A percentile compares a stretch with the other conserved stretches of the same genome.
These are phyloP conservation scores for Planiliza haematocheilus DNA, from an alignment of 2,113 vertebrate species.

Conservation along the genomic window DNA sequence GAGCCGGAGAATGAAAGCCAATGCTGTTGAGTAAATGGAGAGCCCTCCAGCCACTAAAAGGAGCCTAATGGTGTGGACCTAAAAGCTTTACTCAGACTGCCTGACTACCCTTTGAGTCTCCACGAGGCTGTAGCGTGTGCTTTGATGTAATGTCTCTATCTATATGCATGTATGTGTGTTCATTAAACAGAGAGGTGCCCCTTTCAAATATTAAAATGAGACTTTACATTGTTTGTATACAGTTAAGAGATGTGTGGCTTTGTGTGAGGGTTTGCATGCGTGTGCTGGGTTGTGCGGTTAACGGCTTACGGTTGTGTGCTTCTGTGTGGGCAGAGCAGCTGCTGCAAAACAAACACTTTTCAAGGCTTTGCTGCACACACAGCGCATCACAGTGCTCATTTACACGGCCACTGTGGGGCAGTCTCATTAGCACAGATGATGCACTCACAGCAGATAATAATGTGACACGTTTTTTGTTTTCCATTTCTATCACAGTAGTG, in stretches of 20 bases:
- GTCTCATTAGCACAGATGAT: too few relatives aligned
- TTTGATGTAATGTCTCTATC: background rate
- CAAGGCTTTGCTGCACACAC: slow-evolving; percentile 19
- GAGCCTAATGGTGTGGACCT: slow-evolving; percentile 55
- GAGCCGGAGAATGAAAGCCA: slow-evolving; percentile 24
- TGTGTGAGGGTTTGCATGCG: slow-evolving; percentile 15
- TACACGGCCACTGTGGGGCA: background rate
- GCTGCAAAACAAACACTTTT: slow-evolving; percentile 66
- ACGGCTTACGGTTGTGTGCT: slow-evolving; percentile 24
- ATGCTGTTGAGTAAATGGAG: slow-evolving; percentile 34
- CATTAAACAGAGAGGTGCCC: slow-evolving; percentile 1
- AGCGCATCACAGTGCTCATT: slow-evolving; percentile 19
- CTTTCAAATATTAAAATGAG: background rate
- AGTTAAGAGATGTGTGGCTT: background rate
- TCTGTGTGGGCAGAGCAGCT: slow-evolving; percentile 54
- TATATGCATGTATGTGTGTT: slow-evolving; percentile 10
- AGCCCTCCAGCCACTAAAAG: slow-evolving; percentile 45
- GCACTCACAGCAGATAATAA: too few relatives aligned
- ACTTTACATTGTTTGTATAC: slow-evolving; percentile 6
- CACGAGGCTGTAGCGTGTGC: slow-evolving; percentile 4
- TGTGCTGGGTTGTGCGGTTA: slow-evolving; percentile 17
- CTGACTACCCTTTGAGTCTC: slow-evolving; percentile 26
- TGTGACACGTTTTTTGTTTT: too few relatives aligned
- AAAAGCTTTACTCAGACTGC: slow-evolving; percentile 56
- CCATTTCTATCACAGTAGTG: too few relatives aligned